Evolutionary conservation across 2,888 invertebrate species (phyloP).

Genomic region (Nasonovia ribisnigri): DNA sequence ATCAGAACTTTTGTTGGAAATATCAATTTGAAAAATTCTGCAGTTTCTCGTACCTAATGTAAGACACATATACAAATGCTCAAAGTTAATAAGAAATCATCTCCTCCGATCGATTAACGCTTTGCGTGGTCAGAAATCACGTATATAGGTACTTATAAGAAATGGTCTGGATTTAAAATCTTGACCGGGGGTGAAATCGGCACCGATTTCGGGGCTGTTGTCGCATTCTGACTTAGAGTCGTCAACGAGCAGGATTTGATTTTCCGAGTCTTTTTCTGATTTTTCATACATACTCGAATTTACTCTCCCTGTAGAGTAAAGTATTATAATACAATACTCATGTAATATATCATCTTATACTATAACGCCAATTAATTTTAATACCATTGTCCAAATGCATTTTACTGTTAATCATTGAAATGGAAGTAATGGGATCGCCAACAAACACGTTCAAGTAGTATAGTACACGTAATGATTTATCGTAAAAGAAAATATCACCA

Average conservation of each 20-base stretch:
- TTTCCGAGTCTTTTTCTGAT: neutral
- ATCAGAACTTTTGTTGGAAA: neutral
- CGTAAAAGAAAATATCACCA: slow-evolving; percentile 47
- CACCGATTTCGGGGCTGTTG: neutral
- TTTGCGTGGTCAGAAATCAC: neutral
- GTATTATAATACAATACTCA: neutral
- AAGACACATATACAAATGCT: neutral
- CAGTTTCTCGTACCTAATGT: slow-evolving; percentile 23
- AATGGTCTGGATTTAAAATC: slow-evolving; percentile 33
- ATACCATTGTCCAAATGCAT: neutral
- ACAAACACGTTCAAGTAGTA: slow-evolving; percentile 24
- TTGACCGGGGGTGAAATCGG: neutral
- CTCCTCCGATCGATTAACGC: neutral
- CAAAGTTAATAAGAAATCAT: neutral
- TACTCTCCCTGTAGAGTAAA: neutral
- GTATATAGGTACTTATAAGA: slow-evolving; percentile 42
- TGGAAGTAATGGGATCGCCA: slow-evolving; percentile 29
- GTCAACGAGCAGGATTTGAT: too few relatives aligned
- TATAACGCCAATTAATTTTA: neutral
- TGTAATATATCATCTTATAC: neutral
- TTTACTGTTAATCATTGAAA: neutral
- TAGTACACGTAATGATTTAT: slow-evolving; percentile 1
- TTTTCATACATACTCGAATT: neutral
- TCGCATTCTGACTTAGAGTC: neutral
- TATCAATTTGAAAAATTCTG: slow-evolving; percentile 30